Base-by-base conservation (phyloP, 2,888 invertebrate genomes). In the Toxonevra muliebris region DNA sequence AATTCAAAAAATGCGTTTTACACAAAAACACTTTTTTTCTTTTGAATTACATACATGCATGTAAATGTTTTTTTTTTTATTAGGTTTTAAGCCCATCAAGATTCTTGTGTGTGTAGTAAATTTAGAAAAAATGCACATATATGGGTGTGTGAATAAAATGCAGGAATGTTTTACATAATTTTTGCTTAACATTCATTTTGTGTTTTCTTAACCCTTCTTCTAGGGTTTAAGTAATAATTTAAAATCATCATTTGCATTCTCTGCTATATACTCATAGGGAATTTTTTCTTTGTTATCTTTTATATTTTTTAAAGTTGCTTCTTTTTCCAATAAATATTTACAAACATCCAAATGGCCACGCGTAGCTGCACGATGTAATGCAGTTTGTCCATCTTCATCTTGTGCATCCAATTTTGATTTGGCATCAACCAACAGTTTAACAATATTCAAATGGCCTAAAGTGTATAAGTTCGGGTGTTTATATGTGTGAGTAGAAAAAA, bases 371-470 rank as follows among this genome's bases (percentile, higher is more conserved):
- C 94, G 90, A 83, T 96, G 95, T 20, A 96, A 87, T 30, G 91
- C 90, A 43, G 92, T 94, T 83, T 92, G 91, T 0, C 94, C 94
- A 86, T 96, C 95, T 61, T 88, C 87, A 83, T 96, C 96, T 82
- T 88, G 87, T 30, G 90, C 77, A 71, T 87, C 83, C 5, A 89
- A 80, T 82, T 90, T 86, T 9, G 93, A 94, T 71, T 90, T 89
- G 66, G 86, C 86, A 19, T 87, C 81, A 40, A 93, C 82, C 61
- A 96, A 86, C 59, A 92, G 86, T 74, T 89, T 86, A 0, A 94
- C 90, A 72, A 94, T 87, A 58, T 88, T 86, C 53, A 84, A 71
- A 83, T 92, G 90, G 62, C 92, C 92, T 89, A 80, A 48, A 40
- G 10, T 12, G 15, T 48, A 8, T 15, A 15, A 4, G 30, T 30